Base-by-base conservation (phyloP, 1,140 invertebrate genomes). In the Tetramorium simillimum region DNA sequence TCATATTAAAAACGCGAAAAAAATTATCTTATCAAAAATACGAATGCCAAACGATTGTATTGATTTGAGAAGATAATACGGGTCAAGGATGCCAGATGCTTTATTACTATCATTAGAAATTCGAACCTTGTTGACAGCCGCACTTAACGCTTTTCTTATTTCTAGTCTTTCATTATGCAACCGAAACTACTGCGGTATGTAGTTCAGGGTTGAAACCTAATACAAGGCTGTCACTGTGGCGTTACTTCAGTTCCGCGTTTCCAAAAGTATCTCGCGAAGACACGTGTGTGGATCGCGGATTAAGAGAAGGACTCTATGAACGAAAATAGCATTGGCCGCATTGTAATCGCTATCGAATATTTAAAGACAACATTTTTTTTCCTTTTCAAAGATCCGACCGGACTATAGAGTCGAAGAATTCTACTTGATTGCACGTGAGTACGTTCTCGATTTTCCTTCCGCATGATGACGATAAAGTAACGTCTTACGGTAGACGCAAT, bases 171-270 rank as follows among this genome's bases (percentile, higher is more conserved):
- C 80, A 85, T 87, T 85, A 77, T 60, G 75, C 84, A 90, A 90
- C 16, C 46, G 37, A 89, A 78, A 40, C 58, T 84, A 40, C 40
- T 43, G 16, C 24, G 56, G 28, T 89, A 90, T 88, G 70, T 85
- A 82, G 86, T 90, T 90, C 80, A 90, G 60, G 88, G 78, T 77
- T 80, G 72, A 82, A 89, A 77, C 10, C 63, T 81, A 81, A 81
- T 56, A 65, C 63, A 56, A 81, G 33, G 28, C 49, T 81, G 65
- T 69, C 77, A 43, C 43, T 3, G 16, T 51, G 24, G 28, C n/a
- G 46, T 80, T 63, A 78, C 28, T 78, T 81, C 9, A 81, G 51
- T 81, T 81, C 63, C 37, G 49, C 3, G n/a, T 78, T 46, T 78
- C 40, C 24, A 40, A 63, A 77, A 37, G 16, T 69, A 40, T 80